Evolutionary conservation across 1,140 invertebrate genomes (phyloP).

Genomic region (Micrasema longulum): DNA sequence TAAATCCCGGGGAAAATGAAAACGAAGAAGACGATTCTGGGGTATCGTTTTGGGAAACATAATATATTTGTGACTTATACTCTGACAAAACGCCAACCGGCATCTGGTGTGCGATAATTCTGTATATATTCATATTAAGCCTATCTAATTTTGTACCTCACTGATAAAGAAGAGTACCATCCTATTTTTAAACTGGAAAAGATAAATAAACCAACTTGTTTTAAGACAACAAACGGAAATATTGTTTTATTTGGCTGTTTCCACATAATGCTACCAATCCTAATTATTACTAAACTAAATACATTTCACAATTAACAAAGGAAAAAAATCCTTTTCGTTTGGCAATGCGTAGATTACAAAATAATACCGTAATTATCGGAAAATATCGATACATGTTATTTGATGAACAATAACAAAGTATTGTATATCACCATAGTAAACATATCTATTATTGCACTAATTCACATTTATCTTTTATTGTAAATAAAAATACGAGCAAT

Average conservation of each 20-base stretch:
- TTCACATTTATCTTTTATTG: no score
- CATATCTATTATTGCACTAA: no score
- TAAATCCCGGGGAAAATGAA: constrained; percentile 24
- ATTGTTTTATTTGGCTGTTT: constrained; percentile 36
- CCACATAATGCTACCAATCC: constrained; percentile 14
- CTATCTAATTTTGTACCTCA: constrained; percentile 24
- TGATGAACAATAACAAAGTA: no score
- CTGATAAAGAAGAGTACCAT: constrained; percentile 15
- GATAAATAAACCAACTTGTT: constrained; percentile 51
- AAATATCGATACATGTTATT: no score
- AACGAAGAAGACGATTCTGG: constrained; percentile 37
- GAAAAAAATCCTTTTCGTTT: no score
- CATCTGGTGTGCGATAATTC: neutral
- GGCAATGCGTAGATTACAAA: no score
- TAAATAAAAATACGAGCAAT: no score
- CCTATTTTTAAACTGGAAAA: constrained; percentile 20
- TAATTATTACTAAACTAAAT: no score
- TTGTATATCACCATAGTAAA: no score
- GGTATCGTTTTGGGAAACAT: constrained; percentile 37
- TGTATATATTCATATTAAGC: constrained; percentile 19
- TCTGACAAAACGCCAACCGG: constrained; percentile 5
- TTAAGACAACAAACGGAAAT: constrained; percentile 48
- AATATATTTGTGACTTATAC: neutral
- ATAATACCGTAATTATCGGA: no score
- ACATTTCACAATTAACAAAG: no score